phyloP scores from a whole-genome alignment of 1,140 invertebrate species.

The Drosophila guanche region DNA sequence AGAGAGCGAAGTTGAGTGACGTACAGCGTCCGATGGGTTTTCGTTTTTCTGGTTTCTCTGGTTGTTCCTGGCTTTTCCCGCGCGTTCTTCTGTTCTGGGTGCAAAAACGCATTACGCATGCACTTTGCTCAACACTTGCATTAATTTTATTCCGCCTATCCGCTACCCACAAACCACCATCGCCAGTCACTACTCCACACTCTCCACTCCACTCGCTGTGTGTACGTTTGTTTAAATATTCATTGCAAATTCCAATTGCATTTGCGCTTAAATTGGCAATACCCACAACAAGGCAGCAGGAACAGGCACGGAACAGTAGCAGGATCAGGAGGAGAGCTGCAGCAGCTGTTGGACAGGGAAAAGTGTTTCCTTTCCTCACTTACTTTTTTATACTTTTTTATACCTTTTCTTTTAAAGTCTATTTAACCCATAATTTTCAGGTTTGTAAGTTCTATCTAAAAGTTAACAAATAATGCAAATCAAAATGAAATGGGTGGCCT shows the following conservation, averaged over 20 bases:
- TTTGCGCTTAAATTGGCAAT: conserved; percentile 76
- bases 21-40: conserved; percentile 36
- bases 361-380: too few species aligned
- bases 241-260: conserved; percentile 76
- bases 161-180: conserved; percentile 6
- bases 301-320: conserved; percentile 32
- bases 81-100: conserved; percentile 16
- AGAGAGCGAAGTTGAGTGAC: conserved; percentile 21
- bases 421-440: too few species aligned
- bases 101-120: conserved; percentile 66
- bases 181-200: background rate
- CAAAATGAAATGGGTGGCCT: too few species aligned
- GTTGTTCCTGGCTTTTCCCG: conserved; percentile 8
- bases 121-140: conserved; percentile 75
- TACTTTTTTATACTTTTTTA: too few species aligned
- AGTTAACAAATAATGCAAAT: too few species aligned
- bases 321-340: conserved; percentile 19
- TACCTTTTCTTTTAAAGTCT: too few species aligned
- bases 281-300: conserved; percentile 58
- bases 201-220: conserved; percentile 12
- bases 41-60: conserved; percentile 5
- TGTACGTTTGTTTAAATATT: conserved; percentile 69
- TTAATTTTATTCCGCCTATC: conserved; percentile 62
- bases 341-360: conserved; percentile 4
- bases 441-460: too few species aligned